phyloP scores from a whole-genome alignment of 1,140 invertebrate genomes.

The Goniozus legneri region DNA sequence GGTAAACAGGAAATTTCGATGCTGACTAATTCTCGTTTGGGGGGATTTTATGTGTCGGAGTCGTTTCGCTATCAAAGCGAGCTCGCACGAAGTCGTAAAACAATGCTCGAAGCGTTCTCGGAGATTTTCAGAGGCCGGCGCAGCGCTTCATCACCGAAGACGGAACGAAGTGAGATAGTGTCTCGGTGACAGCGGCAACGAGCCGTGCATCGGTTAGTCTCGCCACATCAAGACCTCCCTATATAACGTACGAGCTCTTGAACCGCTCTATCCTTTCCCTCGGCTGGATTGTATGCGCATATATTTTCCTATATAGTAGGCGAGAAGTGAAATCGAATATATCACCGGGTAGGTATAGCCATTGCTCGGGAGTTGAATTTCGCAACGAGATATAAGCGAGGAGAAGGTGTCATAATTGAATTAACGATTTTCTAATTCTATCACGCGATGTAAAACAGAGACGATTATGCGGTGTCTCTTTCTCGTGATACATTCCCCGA shows the following conservation, averaged over 20 bases:
- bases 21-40: no score
- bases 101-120: slow-evolving; percentile 6
- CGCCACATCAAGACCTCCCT: slow-evolving; percentile 46
- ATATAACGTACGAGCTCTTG: slow-evolving; percentile 12
- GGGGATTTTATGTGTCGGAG: no score
- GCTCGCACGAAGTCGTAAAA: slow-evolving; percentile 9
- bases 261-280: slow-evolving; percentile 14
- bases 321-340: no score
- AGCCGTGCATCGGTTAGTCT: slow-evolving; percentile 52
- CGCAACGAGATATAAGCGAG: not conserved
- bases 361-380: not conserved
- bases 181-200: slow-evolving; percentile 49
- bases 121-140: not conserved
- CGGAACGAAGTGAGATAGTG: slow-evolving; percentile 39
- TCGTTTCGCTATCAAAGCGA: no score
- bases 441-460: no score
- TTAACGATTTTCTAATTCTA: no score
- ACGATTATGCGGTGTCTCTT: no score
- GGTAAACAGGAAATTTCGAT: no score
- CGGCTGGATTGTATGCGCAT: no score
- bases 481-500: not conserved
- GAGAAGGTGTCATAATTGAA: no score
- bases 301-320: no score
- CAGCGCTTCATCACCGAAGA: slow-evolving; percentile 7
- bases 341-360: slow-evolving; percentile 6